phyloP scores from a whole-genome alignment of 1,140 invertebrate genomes.

The Tachypleus tridentatus region DNA sequence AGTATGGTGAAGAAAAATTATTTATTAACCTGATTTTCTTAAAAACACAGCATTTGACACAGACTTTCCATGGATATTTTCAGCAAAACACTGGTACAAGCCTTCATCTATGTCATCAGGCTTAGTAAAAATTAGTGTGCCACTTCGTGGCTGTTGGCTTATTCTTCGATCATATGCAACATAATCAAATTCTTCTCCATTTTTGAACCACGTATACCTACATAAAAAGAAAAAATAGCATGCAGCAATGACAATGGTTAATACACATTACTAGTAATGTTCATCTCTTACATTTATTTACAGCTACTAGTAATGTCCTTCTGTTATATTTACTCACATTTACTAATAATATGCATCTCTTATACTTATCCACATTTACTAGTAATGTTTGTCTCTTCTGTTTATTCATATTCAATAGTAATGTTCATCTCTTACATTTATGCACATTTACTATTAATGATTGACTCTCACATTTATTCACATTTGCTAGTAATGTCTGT shows the following conservation, averaged over 20 bases:
- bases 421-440: too few species aligned
- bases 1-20: slow-evolving; percentile 4
- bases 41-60: slow-evolving; percentile 91
- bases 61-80: slow-evolving; percentile 86
- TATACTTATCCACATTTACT: too few species aligned
- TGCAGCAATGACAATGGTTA: background rate
- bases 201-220: slow-evolving; percentile 93
- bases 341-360: too few species aligned
- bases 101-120: slow-evolving; percentile 78
- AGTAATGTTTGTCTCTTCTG: too few species aligned
- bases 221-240: slow-evolving; percentile 22
- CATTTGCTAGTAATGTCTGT: too few species aligned
- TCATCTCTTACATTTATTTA: too few species aligned
- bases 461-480: too few species aligned
- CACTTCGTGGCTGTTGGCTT: slow-evolving; percentile 76
- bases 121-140: slow-evolving; percentile 75
- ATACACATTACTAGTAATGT: background rate
- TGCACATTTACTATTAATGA: too few species aligned
- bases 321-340: too few species aligned
- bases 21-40: slow-evolving; percentile 54
- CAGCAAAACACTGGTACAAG: slow-evolving; percentile 94
- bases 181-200: slow-evolving; percentile 80
- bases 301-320: too few species aligned
- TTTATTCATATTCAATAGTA: too few species aligned
- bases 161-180: slow-evolving; percentile 86